These are phyloP conservation scores for Holacanthus passer DNA, from an alignment of 2,113 vertebrate genomes.

Conservation along the genomic window DNA sequence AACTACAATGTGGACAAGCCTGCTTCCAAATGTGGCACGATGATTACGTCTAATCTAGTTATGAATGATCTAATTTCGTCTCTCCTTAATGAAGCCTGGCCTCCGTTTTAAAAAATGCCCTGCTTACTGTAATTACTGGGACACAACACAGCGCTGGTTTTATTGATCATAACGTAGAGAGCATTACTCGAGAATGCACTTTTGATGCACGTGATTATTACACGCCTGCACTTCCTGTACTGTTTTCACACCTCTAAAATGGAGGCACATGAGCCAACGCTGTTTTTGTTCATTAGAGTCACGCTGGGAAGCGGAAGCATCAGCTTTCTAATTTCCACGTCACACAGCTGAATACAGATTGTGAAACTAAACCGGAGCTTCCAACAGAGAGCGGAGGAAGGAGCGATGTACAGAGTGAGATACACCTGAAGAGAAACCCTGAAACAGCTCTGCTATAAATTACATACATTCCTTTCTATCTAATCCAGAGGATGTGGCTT, in stretches of 20 bases:
- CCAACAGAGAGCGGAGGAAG: not conserved
- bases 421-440: not conserved
- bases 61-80: constrained; percentile 37
- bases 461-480: not conserved
- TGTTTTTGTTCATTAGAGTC: constrained; percentile 29
- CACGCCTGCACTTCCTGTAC: not conserved
- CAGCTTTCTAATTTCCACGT: constrained; percentile 16
- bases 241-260: constrained; percentile 23
- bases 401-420: not conserved
- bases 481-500: not conserved
- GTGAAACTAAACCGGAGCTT: constrained; percentile 7
- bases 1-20: not conserved
- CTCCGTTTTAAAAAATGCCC: not conserved
- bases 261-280: constrained; percentile 7
- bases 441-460: not conserved
- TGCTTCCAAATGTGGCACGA: not conserved
- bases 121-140: constrained; percentile 29
- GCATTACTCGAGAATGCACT: constrained; percentile 11
- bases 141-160: constrained; percentile 11
- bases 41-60: constrained; percentile 13
- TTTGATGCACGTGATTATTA: constrained; percentile 21
- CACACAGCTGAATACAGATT: constrained; percentile 5
- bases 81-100: constrained; percentile 19
- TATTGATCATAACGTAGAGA: constrained; percentile 16
- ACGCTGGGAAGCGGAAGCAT: constrained; percentile 12